Percentiles rank a stretch among this genome's conserved stretches.
These are phyloP conservation scores for Arrhamphus sclerolepis DNA, from an alignment of 2,797 vertebrate species.

Conservation along the genomic window DNA sequence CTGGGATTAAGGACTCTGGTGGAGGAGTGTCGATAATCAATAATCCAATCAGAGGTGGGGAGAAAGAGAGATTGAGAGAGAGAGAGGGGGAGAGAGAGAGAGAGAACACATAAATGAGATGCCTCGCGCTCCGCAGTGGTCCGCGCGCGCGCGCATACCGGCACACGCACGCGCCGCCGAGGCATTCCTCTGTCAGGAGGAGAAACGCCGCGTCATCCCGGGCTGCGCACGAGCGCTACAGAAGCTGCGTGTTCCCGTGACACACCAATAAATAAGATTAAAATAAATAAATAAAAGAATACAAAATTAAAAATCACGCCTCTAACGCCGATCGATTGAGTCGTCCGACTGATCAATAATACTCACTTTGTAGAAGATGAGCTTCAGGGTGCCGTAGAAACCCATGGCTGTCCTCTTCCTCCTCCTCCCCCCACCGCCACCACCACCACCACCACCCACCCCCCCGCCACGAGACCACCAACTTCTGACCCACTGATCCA, in stretches of 20 bases:
- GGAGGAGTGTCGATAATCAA: slow-evolving; percentile 2
- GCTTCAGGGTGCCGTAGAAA: slow-evolving; percentile 95
- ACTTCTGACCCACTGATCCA: not conserved
- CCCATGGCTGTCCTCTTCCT: slow-evolving; percentile 79
- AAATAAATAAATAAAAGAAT: too few relatives aligned
- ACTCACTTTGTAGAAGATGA: slow-evolving; percentile 97
- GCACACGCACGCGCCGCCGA: slow-evolving; percentile 22
- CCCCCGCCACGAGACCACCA: too few relatives aligned
- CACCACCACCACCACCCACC: not conserved
- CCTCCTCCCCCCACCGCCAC: slow-evolving; percentile 1
- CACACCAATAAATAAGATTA: not conserved
- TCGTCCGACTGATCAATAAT: slow-evolving; percentile 9
- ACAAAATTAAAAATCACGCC: too few relatives aligned
- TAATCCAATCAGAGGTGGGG: slow-evolving; percentile 1
- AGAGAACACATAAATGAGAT: not conserved
- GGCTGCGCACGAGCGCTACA: slow-evolving; percentile 22
- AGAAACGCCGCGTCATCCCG: slow-evolving; percentile 72
- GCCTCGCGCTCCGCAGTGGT: slow-evolving; percentile 59
- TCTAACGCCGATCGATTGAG: not conserved
- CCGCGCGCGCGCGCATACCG: not conserved
- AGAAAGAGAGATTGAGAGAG: too few relatives aligned
- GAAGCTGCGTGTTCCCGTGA: not conserved
- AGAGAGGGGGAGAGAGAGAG: not conserved
- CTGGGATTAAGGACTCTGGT: too few relatives aligned
- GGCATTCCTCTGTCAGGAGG: slow-evolving; percentile 41